phyloP scores from a whole-genome alignment of 2,797 vertebrate genomes.

The Phataginus tricuspis region DNA sequence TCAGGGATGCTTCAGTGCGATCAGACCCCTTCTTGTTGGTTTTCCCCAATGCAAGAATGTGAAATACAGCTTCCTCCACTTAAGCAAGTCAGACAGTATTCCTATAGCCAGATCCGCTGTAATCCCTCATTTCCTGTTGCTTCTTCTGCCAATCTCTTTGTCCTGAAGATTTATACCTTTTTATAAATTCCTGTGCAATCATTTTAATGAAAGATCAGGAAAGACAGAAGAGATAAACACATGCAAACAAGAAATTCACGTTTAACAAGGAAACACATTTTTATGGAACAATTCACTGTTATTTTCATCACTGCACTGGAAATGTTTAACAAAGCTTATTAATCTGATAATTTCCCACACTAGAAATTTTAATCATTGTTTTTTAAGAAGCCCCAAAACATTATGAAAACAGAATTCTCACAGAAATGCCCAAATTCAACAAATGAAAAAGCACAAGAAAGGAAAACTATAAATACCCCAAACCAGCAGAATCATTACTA shows the following conservation, averaged over 20 bases:
- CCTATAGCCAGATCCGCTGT: neutral
- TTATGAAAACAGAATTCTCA: neutral
- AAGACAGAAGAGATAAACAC: neutral
- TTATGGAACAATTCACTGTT: neutral
- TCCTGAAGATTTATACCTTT: neutral
- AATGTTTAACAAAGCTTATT: constrained; percentile 27
- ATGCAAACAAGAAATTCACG: neutral
- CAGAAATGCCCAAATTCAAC: neutral
- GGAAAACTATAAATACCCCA: neutral
- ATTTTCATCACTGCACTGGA: neutral
- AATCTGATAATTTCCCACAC: neutral
- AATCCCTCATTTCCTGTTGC: neutral
- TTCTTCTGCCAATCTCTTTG: neutral
- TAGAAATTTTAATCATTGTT: neutral
- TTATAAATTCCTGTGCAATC: neutral
- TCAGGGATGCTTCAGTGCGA: neutral
- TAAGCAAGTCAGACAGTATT: neutral
- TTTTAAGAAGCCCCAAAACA: neutral
- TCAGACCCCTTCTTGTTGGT: neutral
- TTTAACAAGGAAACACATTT: neutral
- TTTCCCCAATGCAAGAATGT: neutral
- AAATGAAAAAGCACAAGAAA: neutral
- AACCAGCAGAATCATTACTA: neutral
- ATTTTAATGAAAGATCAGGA: constrained; percentile 30
- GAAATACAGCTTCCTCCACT: neutral